Percentiles rank a stretch among this genome's conserved stretches.
Evolutionary conservation across 2,113 vertebrate genomes (phyloP).

Genomic region (Varanus komodoensis): DNA sequence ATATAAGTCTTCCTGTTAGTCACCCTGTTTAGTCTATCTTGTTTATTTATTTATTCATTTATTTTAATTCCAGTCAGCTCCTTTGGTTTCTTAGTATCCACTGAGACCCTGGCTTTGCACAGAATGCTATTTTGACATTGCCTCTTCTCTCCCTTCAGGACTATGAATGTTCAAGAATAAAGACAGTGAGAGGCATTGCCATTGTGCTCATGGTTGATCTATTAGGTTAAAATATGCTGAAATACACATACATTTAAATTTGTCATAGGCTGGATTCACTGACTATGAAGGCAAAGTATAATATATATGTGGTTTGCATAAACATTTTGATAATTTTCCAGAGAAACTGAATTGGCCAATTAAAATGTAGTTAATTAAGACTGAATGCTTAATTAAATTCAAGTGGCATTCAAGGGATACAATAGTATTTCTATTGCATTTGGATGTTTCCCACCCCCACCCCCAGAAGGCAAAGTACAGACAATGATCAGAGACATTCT

Average conservation of each 20-base stretch:
- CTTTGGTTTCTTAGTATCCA: neutral
- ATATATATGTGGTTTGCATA: conserved; percentile 26
- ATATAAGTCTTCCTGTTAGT: neutral
- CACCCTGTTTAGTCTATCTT: neutral
- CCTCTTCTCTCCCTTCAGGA: neutral
- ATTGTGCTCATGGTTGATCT: conserved; percentile 14
- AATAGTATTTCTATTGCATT: conserved; percentile 19
- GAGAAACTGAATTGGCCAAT: conserved; percentile 42
- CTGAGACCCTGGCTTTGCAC: neutral
- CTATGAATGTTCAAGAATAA: neutral
- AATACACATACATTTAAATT: conserved; percentile 42
- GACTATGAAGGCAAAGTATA: conserved; percentile 47
- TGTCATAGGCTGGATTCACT: conserved; percentile 30
- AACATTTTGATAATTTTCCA: conserved; percentile 23
- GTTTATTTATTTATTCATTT: neutral
- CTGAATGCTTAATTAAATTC: conserved; percentile 48
- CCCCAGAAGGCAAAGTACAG: neutral
- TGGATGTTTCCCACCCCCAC: neutral
- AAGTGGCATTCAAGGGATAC: neutral
- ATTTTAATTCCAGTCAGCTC: neutral
- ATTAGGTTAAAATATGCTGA: conserved; percentile 37
- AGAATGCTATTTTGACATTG: neutral
- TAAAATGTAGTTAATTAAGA: conserved; percentile 54
- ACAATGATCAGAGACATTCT: neutral
- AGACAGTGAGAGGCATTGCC: neutral